Percentiles rank a stretch among this genome's conserved stretches.
phyloP scores from a whole-genome alignment of 2,888 invertebrate genomes.

The Neoaliturus tenellus region DNA sequence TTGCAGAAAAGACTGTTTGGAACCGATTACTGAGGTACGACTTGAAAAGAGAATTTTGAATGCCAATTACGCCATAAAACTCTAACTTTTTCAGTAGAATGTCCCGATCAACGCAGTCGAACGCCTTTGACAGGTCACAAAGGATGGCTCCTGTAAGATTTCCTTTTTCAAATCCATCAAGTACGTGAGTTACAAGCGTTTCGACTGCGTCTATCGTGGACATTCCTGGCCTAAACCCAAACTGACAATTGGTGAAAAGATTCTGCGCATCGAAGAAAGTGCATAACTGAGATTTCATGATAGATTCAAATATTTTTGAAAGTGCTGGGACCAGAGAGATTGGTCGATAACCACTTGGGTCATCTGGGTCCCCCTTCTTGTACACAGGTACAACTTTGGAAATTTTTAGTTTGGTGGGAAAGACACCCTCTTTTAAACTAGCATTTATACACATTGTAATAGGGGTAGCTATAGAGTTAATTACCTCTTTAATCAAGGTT shows the following conservation, averaged over 20 bases:
- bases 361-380: neutral
- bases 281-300: neutral
- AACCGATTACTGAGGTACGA: conserved; percentile 19
- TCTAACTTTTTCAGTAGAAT: neutral
- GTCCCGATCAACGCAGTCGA: conserved; percentile 37
- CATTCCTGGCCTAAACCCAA: conserved; percentile 4
- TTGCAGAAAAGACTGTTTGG: neutral
- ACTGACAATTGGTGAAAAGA: neutral
- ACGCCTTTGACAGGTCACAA: neutral
- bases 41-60: neutral
- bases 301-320: conserved; percentile 26
- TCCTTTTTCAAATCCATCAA: neutral
- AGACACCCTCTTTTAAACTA: conserved; percentile 6
- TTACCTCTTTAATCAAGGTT: neutral
- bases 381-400: conserved; percentile 15
- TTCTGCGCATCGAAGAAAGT: conserved; percentile 9
- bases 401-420: conserved; percentile 2
- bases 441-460: conserved; percentile 22
- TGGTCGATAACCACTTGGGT: conserved; percentile 5
- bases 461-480: neutral
- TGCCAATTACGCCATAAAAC: neutral
- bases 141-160: neutral
- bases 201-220: conserved; percentile 25
- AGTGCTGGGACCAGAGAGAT: conserved; percentile 33
- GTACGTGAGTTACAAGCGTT: neutral